phyloP scores from a whole-genome alignment of 2,113 vertebrate genomes.

The Atrichornis clamosus region DNA sequence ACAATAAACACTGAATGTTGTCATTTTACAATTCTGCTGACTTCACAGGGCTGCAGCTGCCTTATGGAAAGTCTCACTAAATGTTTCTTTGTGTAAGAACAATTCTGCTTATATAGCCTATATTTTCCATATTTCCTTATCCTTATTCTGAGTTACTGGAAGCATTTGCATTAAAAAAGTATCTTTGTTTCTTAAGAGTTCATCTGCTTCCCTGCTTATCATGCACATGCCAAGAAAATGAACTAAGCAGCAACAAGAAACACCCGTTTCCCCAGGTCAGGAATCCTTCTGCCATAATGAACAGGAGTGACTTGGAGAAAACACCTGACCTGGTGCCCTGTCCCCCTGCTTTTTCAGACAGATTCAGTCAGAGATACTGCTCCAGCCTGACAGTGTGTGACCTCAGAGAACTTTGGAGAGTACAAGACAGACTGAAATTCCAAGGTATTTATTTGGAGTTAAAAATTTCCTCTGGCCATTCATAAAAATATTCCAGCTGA shows the following conservation, averaged over 20 bases:
- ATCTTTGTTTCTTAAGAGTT: constrained; percentile 55
- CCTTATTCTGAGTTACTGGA: constrained; percentile 36
- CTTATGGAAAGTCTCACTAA: constrained; percentile 24
- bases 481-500: constrained; percentile 35
- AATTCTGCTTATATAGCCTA: constrained; percentile 26
- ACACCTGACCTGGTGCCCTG: not conserved
- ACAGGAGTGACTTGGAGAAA: not conserved
- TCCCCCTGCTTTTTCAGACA: constrained; percentile 47
- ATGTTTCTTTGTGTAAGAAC: constrained; percentile 49
- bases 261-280: not conserved
- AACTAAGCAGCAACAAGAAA: constrained; percentile 9
- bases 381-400: constrained; percentile 14
- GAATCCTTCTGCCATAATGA: not conserved
- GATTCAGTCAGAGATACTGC: constrained; percentile 30
- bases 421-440: constrained; percentile 62
- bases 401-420: constrained; percentile 2
- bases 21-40: constrained; percentile 25
- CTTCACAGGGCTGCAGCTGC: constrained; percentile 59
- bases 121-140: constrained; percentile 25
- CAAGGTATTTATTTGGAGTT: constrained; percentile 57
- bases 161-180: constrained; percentile 58
- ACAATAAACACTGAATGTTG: constrained; percentile 38
- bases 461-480: constrained; percentile 30
- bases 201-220: constrained; percentile 50
- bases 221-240: constrained; percentile 1